These are phyloP conservation scores for Monopis laevigella DNA, from an alignment of 2,888 invertebrate species.

Conservation along the genomic window DNA sequence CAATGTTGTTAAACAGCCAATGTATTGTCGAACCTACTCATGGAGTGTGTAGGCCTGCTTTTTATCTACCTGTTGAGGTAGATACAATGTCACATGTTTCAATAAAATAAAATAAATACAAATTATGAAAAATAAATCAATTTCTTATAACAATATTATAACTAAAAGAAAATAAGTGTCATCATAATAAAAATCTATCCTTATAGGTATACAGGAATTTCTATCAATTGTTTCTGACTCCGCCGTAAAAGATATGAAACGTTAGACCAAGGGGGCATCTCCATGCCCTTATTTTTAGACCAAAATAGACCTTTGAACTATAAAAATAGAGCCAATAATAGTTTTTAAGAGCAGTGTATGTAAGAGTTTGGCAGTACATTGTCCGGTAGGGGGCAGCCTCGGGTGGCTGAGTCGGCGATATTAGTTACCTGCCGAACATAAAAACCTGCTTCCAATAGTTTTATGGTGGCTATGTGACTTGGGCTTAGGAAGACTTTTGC, in stretches of 20 bases:
- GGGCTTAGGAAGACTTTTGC: too few relatives aligned
- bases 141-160: background rate
- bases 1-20: too few relatives aligned
- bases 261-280: background rate
- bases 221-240: constrained; percentile 3
- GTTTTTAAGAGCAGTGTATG: background rate
- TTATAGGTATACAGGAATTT: background rate
- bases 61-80: too few relatives aligned
- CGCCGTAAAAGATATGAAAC: constrained; percentile 6
- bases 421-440: constrained; percentile 7
- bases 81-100: too few relatives aligned
- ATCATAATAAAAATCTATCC: constrained; percentile 9
- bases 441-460: too few relatives aligned
- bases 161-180: background rate
- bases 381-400: background rate
- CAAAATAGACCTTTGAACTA: background rate
- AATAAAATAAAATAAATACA: too few relatives aligned
- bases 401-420: constrained; percentile 2
- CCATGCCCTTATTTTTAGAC: background rate
- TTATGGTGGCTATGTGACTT: too few relatives aligned
- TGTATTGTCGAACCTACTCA: too few relatives aligned
- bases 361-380: background rate
- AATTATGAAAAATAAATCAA: constrained; percentile 2
- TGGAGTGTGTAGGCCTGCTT: too few relatives aligned
- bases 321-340: background rate